Evolutionary conservation across 2,113 vertebrate genomes (phyloP), one percentile per base, ranked within the genome.

Genomic region (Crotophaga sulcirostris): DNA sequence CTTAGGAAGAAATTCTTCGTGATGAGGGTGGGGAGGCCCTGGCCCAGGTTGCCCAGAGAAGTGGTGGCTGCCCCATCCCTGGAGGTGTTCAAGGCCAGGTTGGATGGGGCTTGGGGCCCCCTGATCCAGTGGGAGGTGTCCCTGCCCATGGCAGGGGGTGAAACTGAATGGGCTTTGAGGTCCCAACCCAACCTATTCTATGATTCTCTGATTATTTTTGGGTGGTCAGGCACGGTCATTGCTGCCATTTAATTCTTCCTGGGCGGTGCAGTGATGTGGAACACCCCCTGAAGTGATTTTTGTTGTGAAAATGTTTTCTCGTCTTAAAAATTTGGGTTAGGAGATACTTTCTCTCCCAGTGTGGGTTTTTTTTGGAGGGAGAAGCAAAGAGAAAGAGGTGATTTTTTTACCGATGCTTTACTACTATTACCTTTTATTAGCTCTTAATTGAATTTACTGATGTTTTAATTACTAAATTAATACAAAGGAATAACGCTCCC

Each of bases 401-500:
- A 5, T 8, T 18, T 24, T 33, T 20, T 13, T 8, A 3, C 4
- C 6, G 2, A 2, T 26, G 8, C 47, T 1, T 26, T 44, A 8
- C 3, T 44, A 2, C 40, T 17, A 4, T 67, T 19, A 9, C 2
- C 2, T 6, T 3, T 63, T 33, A 4, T 11, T 45, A 45, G 2
- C 3, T 54, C 4, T 51, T 40, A 25, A 47, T 25, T 34, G 26
- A 21, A n/a, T 10, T 12, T 3, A 13, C 3, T 24, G 15, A 19
- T 3, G 4, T 8, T 3, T 64, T 34, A 58, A 8, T 34, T 21
- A 68, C 20, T 21, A 33, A 73, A 28, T 36, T 1, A 4, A 8
- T 0, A 6, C 31, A 69, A n/a, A 13, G 29, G 0, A 0, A 38
- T 34, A 24, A 25, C 33, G 16, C 31, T 19, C 3, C 2, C 4